These are phyloP conservation scores for Nannoperca australis DNA, from an alignment of 2,797 vertebrate genomes.

Conservation along the genomic window DNA sequence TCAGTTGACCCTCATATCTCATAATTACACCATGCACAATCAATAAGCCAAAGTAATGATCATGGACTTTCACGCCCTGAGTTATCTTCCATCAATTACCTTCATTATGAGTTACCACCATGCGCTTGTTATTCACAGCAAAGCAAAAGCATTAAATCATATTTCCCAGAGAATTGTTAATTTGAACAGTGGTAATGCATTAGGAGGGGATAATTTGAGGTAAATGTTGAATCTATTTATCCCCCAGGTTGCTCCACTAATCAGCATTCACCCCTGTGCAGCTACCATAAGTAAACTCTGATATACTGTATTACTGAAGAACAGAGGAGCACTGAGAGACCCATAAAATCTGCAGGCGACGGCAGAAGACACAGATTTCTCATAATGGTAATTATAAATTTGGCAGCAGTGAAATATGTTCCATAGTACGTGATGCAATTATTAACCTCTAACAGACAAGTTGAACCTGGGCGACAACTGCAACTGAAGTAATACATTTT, in stretches of 20 bases:
- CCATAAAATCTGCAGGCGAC: conserved; percentile 62
- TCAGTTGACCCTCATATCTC: conserved; percentile 53
- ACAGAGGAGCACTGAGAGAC: conserved; percentile 53
- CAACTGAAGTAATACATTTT: conserved; percentile 18
- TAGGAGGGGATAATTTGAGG: conserved; percentile 41
- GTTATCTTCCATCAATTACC: conserved; percentile 32
- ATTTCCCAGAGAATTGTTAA: conserved; percentile 34
- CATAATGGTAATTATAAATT: conserved; percentile 69
- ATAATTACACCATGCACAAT: conserved; percentile 50
- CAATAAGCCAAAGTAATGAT: conserved; percentile 49
- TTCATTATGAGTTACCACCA: conserved; percentile 16
- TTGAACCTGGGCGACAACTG: conserved; percentile 9
- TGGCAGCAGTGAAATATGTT: conserved; percentile 68
- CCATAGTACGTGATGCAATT: conserved; percentile 50
- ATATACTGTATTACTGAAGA: conserved; percentile 62
- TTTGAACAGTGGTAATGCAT: conserved; percentile 27
- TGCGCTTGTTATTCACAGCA: conserved; percentile 24
- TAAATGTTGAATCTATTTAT: conserved; percentile 56
- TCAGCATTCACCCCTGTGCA: conserved; percentile 58
- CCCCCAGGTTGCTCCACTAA: conserved; percentile 41
- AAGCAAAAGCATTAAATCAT: conserved; percentile 36
- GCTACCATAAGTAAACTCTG: conserved; percentile 59
- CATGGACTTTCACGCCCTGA: conserved; percentile 13
- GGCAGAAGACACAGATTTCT: conserved; percentile 59
- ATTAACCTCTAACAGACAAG: conserved; percentile 48